Percentiles rank a stretch among this genome's conserved stretches.
These are phyloP conservation scores for Seladonia tumulorum DNA, from an alignment of 2,888 invertebrate genomes.

Conservation along the genomic window DNA sequence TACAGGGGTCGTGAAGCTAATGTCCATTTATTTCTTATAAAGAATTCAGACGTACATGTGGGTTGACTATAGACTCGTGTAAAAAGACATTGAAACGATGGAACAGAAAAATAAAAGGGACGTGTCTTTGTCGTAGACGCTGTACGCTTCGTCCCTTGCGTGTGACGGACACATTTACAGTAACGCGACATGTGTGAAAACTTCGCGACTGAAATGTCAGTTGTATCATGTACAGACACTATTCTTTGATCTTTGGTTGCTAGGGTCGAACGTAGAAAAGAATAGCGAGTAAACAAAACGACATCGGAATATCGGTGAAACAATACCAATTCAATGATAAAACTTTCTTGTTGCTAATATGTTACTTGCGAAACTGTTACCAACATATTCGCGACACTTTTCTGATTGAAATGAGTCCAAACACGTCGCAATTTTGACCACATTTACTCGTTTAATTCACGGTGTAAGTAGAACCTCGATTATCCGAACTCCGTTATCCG, in stretches of 20 bases:
- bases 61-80: conserved; percentile 4
- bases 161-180: conserved; percentile 69
- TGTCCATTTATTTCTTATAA: neutral
- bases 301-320: no score
- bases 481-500: no score
- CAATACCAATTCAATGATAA: no score
- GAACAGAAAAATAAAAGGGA: neutral
- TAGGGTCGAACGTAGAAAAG: neutral
- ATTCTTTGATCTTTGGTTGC: neutral
- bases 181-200: neutral
- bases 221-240: neutral
- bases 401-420: neutral
- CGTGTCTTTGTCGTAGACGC: conserved; percentile 59
- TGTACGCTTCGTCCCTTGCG: conserved; percentile 72
- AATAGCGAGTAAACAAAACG: neutral
- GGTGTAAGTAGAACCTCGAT: no score
- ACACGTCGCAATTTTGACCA: no score
- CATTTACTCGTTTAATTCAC: no score
- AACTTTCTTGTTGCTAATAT: neutral
- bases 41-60: neutral
- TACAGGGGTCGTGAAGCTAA: neutral
- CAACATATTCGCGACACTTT: neutral
- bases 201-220: neutral
- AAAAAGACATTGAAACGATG: neutral
- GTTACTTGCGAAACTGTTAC: neutral